Evolutionary conservation across 1,140 invertebrate species (phyloP).

Genomic region (Drosophila melanica): DNA sequence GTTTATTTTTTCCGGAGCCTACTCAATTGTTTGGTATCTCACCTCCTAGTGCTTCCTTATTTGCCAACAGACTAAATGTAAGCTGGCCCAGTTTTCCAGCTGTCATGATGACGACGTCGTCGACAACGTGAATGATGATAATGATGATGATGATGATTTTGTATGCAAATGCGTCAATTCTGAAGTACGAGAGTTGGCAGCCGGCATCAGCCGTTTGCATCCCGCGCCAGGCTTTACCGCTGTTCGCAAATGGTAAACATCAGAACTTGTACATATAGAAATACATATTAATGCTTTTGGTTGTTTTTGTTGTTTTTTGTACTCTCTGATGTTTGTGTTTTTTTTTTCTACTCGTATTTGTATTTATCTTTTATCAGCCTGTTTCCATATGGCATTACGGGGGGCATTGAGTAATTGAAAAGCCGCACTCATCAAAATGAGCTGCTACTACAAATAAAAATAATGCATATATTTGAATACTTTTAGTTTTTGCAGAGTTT

Average conservation of each 20-base stretch:
- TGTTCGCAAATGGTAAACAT: slow-evolving; percentile 15
- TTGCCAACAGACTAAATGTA: slow-evolving; percentile 30
- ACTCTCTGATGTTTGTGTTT: slow-evolving; percentile 26
- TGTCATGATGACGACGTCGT: background rate
- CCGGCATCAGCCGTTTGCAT: background rate
- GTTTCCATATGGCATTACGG: slow-evolving; percentile 43
- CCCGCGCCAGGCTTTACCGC: background rate
- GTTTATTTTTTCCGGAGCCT: too few relatives aligned
- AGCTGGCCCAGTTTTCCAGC: slow-evolving; percentile 36
- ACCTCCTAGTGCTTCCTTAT: slow-evolving; percentile 18
- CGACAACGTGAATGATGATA: slow-evolving; percentile 14
- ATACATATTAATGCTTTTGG: slow-evolving; percentile 47
- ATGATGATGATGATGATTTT: slow-evolving; percentile 8
- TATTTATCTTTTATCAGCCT: slow-evolving; percentile 44
- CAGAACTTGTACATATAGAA: slow-evolving; percentile 34
- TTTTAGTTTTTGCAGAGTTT: background rate
- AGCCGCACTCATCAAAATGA: slow-evolving; percentile 6
- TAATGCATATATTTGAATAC: slow-evolving; percentile 12
- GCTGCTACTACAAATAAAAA: slow-evolving; percentile 14
- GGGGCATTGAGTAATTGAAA: slow-evolving; percentile 32
- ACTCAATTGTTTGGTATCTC: slow-evolving; percentile 5
- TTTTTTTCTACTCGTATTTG: slow-evolving; percentile 23
- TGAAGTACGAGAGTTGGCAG: slow-evolving; percentile 30
- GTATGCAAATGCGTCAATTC: slow-evolving; percentile 41
- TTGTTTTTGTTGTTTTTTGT: slow-evolving; percentile 31